Evolutionary conservation across 2,113 vertebrate species (phyloP), one percentile per base, ranked within the genome.

Genomic region (Elephantulus edwardii): DNA sequence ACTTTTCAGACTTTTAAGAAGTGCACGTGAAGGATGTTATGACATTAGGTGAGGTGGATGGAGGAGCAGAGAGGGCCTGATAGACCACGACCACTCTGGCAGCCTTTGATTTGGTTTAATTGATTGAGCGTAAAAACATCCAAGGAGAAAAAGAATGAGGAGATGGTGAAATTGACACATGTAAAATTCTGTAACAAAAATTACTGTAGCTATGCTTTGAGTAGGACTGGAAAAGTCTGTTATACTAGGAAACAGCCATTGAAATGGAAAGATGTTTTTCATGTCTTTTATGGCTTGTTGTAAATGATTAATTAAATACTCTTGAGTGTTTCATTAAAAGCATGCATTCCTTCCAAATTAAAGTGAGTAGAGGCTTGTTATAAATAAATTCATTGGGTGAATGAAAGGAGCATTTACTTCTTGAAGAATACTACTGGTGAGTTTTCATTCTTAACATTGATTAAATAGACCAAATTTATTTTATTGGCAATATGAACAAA

Each of bases 291-390:
- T 64, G 86, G 86, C 92, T 93, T 95, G 94, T 95, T 93, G 95
- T 93, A 91, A 94, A 93, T 96, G 95, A 95, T 96, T 95, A 95
- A 96, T 96, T 95, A 96, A 96, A 95, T 95, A 86, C 85, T 83
- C 92, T n/a, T 88, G 95, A 96, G 95, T 95, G 95, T 96, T 96
- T 96, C 95, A 96, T 95, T 96, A 95, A 96, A 95, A 86, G 85
- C 86, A 91, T 90, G 70, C 93, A 96, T 96, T 96, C 95, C 92
- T 96, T 96, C 94, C 95, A 92, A 96, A 96, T 95, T 92, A 96
- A 94, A 94, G 83, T 80, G 83, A 88, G 88, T 71, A 92, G 91
- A 92, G 85, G 83, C 90, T 95, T 5, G 19, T 95, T 94, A 96
- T 93, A 90, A 96, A 95, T 95, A 81, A 92, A 93, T 93, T 90